These are phyloP conservation scores for Diabrotica virgifera DNA, from an alignment of 1,140 invertebrate genomes.

Conservation along the genomic window DNA sequence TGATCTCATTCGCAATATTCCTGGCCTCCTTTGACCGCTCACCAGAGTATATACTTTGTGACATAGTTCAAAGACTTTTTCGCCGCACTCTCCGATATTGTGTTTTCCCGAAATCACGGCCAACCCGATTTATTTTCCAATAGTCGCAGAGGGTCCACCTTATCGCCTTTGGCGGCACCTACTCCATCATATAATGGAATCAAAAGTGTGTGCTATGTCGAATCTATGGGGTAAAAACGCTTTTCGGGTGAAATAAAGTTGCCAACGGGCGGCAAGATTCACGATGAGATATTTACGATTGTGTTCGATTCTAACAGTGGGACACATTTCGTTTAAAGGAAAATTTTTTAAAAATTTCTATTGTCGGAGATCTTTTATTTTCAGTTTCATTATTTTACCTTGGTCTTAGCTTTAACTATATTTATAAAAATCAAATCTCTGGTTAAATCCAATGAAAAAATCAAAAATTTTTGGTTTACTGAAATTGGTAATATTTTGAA, in stretches of 20 bases:
- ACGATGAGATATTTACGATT: neutral
- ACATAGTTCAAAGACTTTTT: constrained; percentile 24
- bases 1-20: constrained; percentile 36
- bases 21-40: constrained; percentile 31
- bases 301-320: too few species aligned
- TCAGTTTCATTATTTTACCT: too few species aligned
- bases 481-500: too few species aligned
- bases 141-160: constrained; percentile 11
- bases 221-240: neutral
- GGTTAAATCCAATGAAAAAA: too few species aligned
- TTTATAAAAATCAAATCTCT: too few species aligned
- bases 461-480: too few species aligned
- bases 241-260: neutral
- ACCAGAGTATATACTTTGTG: constrained; percentile 9
- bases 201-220: constrained; percentile 4
- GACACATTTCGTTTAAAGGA: too few species aligned
- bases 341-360: too few species aligned
- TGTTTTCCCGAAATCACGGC: constrained; percentile 7
- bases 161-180: constrained; percentile 6
- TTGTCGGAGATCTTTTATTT: too few species aligned
- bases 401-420: too few species aligned
- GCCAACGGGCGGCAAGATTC: neutral
- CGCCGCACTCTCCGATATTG: constrained; percentile 19
- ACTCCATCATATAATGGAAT: constrained; percentile 10
- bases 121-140: constrained; percentile 14